These are phyloP conservation scores for Drosophila burlai DNA, from an alignment of 1,140 invertebrate species.

Conservation along the genomic window DNA sequence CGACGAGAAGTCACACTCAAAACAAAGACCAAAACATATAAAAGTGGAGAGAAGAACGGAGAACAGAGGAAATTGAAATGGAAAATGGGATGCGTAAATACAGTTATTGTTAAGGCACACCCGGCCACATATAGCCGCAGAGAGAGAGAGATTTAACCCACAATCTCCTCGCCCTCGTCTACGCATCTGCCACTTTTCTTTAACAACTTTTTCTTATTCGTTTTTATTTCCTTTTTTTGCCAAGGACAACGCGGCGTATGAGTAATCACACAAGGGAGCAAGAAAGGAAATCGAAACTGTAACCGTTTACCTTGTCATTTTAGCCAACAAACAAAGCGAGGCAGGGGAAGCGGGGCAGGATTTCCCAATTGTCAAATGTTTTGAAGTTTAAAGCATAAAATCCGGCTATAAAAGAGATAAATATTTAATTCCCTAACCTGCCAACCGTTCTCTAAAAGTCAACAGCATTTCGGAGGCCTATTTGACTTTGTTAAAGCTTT, in stretches of 20 bases:
- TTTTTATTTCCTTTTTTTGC: slow-evolving; percentile 4
- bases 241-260: slow-evolving; percentile 61
- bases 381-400: slow-evolving; percentile 4
- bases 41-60: background rate
- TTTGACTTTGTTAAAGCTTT: background rate
- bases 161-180: slow-evolving; percentile 4
- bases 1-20: slow-evolving; percentile 19
- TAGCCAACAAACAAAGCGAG: background rate
- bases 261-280: slow-evolving; percentile 56
- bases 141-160: slow-evolving; percentile 13
- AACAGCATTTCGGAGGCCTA: background rate
- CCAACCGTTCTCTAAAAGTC: slow-evolving; percentile 5
- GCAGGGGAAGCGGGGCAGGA: background rate
- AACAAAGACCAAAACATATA: slow-evolving; percentile 21
- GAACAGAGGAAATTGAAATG: slow-evolving; percentile 2
- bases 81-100: slow-evolving; percentile 50
- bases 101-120: slow-evolving; percentile 31
- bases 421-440: slow-evolving; percentile 7
- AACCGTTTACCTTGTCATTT: slow-evolving; percentile 64
- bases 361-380: slow-evolving; percentile 15
- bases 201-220: slow-evolving; percentile 24
- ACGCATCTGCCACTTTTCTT: slow-evolving; percentile 11
- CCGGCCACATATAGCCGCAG: background rate
- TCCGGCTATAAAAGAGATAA: slow-evolving; percentile 5
- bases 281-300: slow-evolving; percentile 52